phyloP scores from a whole-genome alignment of 1,140 invertebrate genomes.

The Drosophila sturtevanti region DNA sequence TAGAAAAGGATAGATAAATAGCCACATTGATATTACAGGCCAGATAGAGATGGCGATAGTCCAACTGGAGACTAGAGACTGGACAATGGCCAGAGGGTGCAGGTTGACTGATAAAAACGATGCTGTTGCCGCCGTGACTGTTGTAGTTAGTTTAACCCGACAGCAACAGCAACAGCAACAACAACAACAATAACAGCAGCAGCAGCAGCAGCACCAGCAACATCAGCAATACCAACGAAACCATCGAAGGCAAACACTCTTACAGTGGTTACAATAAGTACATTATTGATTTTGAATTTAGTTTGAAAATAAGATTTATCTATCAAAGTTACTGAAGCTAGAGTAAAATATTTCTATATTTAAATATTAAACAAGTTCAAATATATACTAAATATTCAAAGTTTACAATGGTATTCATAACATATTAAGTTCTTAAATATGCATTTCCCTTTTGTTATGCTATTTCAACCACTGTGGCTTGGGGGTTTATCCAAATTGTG shows the following conservation, averaged over 20 bases:
- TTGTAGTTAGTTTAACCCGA: conserved; percentile 49
- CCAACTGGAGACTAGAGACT: conserved; percentile 16
- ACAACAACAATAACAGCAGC: neutral
- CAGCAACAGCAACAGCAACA: conserved; percentile 22
- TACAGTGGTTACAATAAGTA: too few relatives aligned
- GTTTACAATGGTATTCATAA: too few relatives aligned
- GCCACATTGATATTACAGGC: conserved; percentile 27
- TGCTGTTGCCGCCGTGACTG: conserved; percentile 40
- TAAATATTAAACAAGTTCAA: too few relatives aligned
- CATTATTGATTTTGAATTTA: too few relatives aligned
- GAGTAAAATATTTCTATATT: too few relatives aligned
- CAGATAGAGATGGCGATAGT: conserved; percentile 25
- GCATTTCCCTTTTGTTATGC: neutral
- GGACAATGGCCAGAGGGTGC: conserved; percentile 43
- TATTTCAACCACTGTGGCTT: conserved; percentile 18
- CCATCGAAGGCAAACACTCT: neutral
- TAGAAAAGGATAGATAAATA: conserved; percentile 22
- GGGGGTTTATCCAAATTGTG: conserved; percentile 53
- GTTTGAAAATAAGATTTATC: too few relatives aligned
- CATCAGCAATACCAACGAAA: neutral
- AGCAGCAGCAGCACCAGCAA: conserved; percentile 21
- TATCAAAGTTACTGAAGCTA: neutral
- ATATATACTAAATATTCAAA: too few relatives aligned
- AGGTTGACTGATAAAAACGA: conserved; percentile 75
- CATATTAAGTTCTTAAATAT: too few relatives aligned